Evolutionary conservation across 2,113 vertebrate genomes (phyloP).

Genomic region (Formicarius rufipectus): DNA sequence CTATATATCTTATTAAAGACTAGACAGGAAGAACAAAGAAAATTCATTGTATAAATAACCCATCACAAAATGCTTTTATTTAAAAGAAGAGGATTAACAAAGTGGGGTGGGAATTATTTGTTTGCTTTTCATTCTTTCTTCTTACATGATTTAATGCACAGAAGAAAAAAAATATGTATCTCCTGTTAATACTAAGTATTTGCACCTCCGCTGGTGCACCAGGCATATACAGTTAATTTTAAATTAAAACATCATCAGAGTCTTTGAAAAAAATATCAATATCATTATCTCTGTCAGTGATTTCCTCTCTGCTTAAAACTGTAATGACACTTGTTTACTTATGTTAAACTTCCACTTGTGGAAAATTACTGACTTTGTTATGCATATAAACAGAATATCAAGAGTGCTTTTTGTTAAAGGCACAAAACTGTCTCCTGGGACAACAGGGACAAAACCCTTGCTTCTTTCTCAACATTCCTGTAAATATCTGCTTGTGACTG

Average conservation of each 20-base stretch:
- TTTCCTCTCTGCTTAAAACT: constrained; percentile 46
- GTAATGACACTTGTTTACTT: constrained; percentile 57
- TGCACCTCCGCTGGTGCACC: constrained; percentile 1
- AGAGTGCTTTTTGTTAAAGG: neutral
- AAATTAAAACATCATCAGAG: constrained; percentile 39
- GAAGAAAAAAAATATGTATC: neutral
- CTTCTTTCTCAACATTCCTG: neutral
- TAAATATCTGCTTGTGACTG: neutral
- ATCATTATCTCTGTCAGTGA: constrained; percentile 47
- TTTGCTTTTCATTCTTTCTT: constrained; percentile 35
- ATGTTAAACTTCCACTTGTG: constrained; percentile 47
- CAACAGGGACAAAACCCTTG: neutral
- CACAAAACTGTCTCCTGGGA: neutral
- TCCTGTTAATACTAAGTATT: neutral
- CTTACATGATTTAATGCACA: neutral
- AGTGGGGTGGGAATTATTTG: neutral
- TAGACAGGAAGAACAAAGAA: constrained; percentile 57
- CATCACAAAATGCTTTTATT: neutral
- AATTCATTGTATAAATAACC: constrained; percentile 22
- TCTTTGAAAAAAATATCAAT: constrained; percentile 56
- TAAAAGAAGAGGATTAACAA: constrained; percentile 8
- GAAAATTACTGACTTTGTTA: constrained; percentile 63
- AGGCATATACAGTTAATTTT: constrained; percentile 30
- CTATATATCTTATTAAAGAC: constrained; percentile 4
- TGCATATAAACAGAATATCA: constrained; percentile 22